Base-by-base conservation (phyloP, 2,113 vertebrate genomes). In the Syngnathus scovelli region DNA sequence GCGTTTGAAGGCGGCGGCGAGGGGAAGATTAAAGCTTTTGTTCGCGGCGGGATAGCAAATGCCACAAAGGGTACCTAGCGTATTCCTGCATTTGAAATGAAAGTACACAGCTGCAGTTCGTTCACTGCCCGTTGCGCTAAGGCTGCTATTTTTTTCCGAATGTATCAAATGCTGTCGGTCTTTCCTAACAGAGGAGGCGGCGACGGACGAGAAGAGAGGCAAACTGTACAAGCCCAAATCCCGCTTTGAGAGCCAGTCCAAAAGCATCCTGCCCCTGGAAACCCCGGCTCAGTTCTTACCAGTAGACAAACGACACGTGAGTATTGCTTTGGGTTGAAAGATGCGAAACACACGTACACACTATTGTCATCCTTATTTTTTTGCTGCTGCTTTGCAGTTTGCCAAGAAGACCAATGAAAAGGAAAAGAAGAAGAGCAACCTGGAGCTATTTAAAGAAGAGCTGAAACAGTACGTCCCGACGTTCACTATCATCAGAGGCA, bases 361-460 rank as follows among this genome's bases (percentile, higher is more conserved):
- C 5, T 10, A 4, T 66, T 38, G 21, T 10, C 23, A 46, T 44
- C 1, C 16, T 6, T 33, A 19, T 16, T 27, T 49, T 64, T 27
- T 43, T 49, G 59, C 43, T 37, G 48, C 12, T 86, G 54, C 75
- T 11, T 91, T 91, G 49, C 82, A 98, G 96, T 81, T 91, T 80
- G 74, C 89, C 73, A 98, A 98, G 89, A 99, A 98, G 86, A 86
- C 70, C 10, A 85, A 0, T 75, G 97, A 99, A 83, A 99, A 98
- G 82, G 97, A 98, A 89, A 99, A 99, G 92, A 99, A 99, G 89
- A 99, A 99, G 89, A 99, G 97, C 82, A 99, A 99, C 87, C 89
- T 99, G 90, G 96, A 99, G 81, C 94, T 99, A 64, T 99, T 99
- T 76, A 99, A 99, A 89, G 97, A 99, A 91, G 97, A 99, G 87